Base-by-base conservation (phyloP, 2,888 invertebrate genomes). In the Drosophila yooni region DNA sequence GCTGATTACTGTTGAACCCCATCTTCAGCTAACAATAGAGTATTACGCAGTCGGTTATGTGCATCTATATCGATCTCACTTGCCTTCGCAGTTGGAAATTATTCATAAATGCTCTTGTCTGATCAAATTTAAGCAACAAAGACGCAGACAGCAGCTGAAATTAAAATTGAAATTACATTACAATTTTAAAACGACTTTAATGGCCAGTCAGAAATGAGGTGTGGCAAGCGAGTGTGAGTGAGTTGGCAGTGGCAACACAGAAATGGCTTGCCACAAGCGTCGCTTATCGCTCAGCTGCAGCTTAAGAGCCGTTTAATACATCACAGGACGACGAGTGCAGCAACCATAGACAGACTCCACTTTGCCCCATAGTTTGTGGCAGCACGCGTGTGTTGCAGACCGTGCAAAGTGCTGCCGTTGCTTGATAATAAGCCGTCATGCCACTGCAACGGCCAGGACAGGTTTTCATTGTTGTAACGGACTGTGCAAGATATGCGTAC, bases 361-460 rank as follows among this genome's bases (percentile, higher is more conserved):
- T 51, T 51, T 34, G 13, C 46, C 53, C 15, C 33, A 25, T 52
- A 50, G 40, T 40, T 46, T 53, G 27, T 40, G 36, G 46, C 21
- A 21, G 21, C 52, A 73, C 50, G 65, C 56, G 66, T 74, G 76
- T 74, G 76, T 71, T 70, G 48, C 71, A 70, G 60, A 66, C 67
- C 76, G 68, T 75, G 81, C 56, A 84, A 81, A 85, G 73, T 79
- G 86, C 88, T 82, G 82, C 72, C 68, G 59, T 51, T 76, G 70
- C 77, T 78, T 75, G 80, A 89, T 88, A 88, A 87, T 82, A 87
- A 77, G 87, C 84, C 82, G 70, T 81, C 89, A 86, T 75, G 78
- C 71, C 67, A 62, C 56, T 56, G 25, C 54, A 66, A 62, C 70
- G 46, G 25, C 25, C 43, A 54, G 46, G 46, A 59, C 48, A 59